Evolutionary conservation across 2,888 invertebrate genomes (phyloP).

Genomic region (Blastobasis lacticolella): DNA sequence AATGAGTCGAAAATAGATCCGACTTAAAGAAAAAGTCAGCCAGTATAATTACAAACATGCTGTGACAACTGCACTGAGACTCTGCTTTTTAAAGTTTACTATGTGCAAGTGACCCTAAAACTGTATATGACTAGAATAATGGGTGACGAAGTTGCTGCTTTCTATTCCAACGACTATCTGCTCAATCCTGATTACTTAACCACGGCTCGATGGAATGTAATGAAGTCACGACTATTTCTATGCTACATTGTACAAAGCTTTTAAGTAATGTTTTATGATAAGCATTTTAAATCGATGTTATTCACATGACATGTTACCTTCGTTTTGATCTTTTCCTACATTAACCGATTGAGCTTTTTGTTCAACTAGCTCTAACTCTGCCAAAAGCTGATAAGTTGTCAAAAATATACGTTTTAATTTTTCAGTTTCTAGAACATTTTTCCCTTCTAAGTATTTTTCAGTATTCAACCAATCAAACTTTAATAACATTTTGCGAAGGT

Average conservation of each 20-base stretch:
- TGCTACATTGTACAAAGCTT: conserved; percentile 21
- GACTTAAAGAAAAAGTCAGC: no score
- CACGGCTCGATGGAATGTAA: no score
- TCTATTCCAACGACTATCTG: no score
- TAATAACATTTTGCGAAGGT: conserved; percentile 24
- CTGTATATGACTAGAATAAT: no score
- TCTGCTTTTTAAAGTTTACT: no score
- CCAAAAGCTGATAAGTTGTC: conserved; percentile 31
- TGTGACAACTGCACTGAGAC: no score
- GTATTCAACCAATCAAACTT: conserved; percentile 37
- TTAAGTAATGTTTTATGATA: conserved; percentile 4
- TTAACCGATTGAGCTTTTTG: conserved; percentile 9
- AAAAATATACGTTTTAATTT: conserved; percentile 29
- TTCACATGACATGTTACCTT: conserved; percentile 27
- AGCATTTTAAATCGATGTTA: conserved; percentile 14
- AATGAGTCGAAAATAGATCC: no score
- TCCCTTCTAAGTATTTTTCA: conserved; percentile 24
- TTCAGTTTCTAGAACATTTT: conserved; percentile 22
- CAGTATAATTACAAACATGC: no score
- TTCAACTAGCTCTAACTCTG: conserved; percentile 24
- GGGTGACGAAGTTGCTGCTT: no score
- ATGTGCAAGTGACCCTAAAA: no score
- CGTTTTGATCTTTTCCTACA: conserved; percentile 10
- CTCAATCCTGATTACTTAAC: no score
- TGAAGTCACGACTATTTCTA: no score